phyloP scores from a whole-genome alignment of 2,888 invertebrate species.

The Slavum lentiscoides region DNA sequence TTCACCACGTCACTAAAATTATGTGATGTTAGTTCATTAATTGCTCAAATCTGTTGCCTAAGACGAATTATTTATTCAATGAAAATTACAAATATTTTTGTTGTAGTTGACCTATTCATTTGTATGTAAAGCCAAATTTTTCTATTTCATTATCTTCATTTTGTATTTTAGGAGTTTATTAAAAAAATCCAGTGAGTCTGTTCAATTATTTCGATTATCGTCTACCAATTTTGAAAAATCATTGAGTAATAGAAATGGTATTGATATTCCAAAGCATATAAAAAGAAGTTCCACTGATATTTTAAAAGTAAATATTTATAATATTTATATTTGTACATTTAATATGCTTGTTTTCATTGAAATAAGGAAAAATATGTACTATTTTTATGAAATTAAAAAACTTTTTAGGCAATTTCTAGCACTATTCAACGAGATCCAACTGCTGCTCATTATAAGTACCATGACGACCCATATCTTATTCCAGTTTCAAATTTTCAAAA shows the following conservation, averaged over 20 bases:
- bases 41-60: too few relatives aligned
- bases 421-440: conserved; percentile 81
- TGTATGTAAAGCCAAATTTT: background rate
- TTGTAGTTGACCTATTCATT: background rate
- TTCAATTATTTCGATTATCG: conserved; percentile 27
- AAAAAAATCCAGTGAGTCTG: conserved; percentile 13
- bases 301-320: conserved; percentile 63
- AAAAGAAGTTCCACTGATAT: conserved; percentile 81
- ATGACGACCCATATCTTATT: conserved; percentile 87
- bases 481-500: conserved; percentile 73
- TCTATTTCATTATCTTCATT: background rate
- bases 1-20: too few relatives aligned
- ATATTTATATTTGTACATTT: background rate
- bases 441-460: conserved; percentile 85
- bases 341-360: too few relatives aligned
- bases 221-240: conserved; percentile 30
- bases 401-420: conserved; percentile 69
- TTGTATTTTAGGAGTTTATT: background rate
- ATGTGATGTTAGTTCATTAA: too few relatives aligned
- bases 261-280: conserved; percentile 69
- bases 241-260: conserved; percentile 19
- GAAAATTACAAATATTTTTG: background rate
- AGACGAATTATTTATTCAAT: background rate
- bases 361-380: background rate
- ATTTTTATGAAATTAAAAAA: background rate